These are phyloP conservation scores for Rattus rattus DNA, from an alignment of 2,113 vertebrate genomes.

Conservation along the genomic window DNA sequence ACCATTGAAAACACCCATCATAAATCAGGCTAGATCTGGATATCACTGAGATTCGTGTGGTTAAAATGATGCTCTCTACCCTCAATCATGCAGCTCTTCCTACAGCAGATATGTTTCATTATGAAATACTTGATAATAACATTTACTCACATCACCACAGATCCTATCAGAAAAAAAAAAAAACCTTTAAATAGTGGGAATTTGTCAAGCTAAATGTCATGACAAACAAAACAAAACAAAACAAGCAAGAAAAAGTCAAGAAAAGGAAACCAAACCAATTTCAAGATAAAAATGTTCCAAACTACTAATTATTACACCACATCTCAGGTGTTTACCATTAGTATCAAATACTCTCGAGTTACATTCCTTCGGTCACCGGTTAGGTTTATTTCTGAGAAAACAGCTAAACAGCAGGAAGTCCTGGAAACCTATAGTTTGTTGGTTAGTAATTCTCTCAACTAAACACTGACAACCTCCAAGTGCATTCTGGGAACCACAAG, in stretches of 20 bases:
- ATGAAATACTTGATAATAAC: slow-evolving; percentile 4
- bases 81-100: neutral
- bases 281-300: neutral
- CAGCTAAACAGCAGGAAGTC: neutral
- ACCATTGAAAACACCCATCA: neutral
- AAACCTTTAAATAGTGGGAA: neutral
- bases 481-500: neutral
- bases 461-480: neutral
- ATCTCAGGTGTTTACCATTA: neutral
- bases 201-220: neutral
- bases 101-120: neutral
- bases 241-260: no score
- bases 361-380: neutral
- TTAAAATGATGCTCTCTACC: neutral
- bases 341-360: neutral
- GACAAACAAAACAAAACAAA: neutral
- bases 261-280: neutral
- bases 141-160: neutral
- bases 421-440: neutral
- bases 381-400: neutral
- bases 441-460: neutral
- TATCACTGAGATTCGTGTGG: neutral
- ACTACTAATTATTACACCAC: neutral
- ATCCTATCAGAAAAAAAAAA: neutral
- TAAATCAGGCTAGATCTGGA: neutral